Percentiles rank a stretch among this genome's conserved stretches.
These are phyloP conservation scores for Gopherus flavomarginatus DNA, from an alignment of 2,113 vertebrate species.

Conservation along the genomic window DNA sequence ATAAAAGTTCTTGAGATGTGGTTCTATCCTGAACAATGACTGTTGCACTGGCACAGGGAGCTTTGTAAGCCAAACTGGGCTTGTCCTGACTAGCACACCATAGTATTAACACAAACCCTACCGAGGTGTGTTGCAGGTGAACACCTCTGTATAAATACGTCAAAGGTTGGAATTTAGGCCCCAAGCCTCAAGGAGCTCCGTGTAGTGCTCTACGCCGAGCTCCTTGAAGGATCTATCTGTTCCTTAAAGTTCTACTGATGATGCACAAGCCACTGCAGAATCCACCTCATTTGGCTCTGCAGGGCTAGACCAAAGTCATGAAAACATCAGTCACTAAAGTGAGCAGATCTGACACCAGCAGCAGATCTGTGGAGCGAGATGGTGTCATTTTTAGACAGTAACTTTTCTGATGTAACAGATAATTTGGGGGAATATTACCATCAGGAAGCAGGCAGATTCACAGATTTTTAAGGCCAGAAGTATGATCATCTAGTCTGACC, in stretches of 20 bases:
- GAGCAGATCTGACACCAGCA: not conserved
- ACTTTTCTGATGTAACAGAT: not conserved
- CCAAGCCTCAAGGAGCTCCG: not conserved
- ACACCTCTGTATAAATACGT: not conserved
- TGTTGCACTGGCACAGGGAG: not conserved
- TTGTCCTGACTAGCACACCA: not conserved
- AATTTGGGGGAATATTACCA: not conserved
- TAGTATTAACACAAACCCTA: not conserved
- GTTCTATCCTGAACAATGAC: not conserved
- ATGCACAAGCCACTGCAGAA: not conserved
- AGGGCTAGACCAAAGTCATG: rapidly evolving
- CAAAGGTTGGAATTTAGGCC: not conserved
- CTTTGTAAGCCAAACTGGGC: not conserved
- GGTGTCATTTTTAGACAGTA: not conserved
- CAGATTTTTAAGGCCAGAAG: not conserved
- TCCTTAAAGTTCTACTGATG: not conserved
- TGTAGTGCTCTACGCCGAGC: not conserved
- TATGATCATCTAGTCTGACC: not conserved
- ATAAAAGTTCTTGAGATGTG: not conserved
- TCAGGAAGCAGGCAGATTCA: not conserved
- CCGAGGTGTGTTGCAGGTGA: not conserved
- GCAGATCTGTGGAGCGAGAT: not conserved
- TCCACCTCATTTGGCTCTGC: not conserved
- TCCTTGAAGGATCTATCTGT: not conserved
- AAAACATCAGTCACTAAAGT: not conserved